Base-by-base conservation (phyloP, 1,140 invertebrate genomes). In the Lordiphosa collinella region DNA sequence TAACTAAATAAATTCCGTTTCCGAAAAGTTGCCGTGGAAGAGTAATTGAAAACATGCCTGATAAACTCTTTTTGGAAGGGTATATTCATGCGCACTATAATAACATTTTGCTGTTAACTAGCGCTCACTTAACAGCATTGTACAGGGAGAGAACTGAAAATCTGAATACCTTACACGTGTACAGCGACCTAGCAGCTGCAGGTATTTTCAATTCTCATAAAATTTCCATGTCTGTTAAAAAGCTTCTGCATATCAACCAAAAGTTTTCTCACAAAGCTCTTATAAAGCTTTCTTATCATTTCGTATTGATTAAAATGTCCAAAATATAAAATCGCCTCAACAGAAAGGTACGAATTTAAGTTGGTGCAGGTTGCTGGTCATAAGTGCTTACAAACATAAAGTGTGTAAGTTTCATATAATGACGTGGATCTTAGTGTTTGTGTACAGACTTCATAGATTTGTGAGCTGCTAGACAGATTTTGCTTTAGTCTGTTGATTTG, bases 231-330 rank as follows among this genome's bases (percentile, higher is more conserved):
- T 44, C 41, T 44, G 16, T 43, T n/a, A n/a, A 25, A 11, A 43
- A 41, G 40, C 11, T 41, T 47, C 16, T 2, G 18, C 11, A 4
- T 29, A 7, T 29, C 0, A 32, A n/a, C 10, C 1, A 7, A 48
- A 48, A 48, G 46, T 35, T 48, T 16, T 18, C n/a, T 11, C 1
- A 4, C 11, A 44, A 48, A 31, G 12, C 13, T 48, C 14, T 35
- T 12, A 10, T n/a, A 37, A 34, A 50, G 55, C 55, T 58, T 58
- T 58, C 55, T 58, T 58, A 58, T 58, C 55, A 49, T 10, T 35
- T 11, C 13, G 14, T 14, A 40, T 57, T 57, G 44, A 48, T 57
- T 47, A 57, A 49, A 36, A 29, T 29, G 25, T 14, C 32, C 31
- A 48, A 44, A 48, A 35, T 37, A 50, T 22, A 11, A 36, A 36